Evolutionary conservation across 2,113 vertebrate species (phyloP), one percentile per base, ranked within the genome.

Genomic region (Orthonyx spaldingii): DNA sequence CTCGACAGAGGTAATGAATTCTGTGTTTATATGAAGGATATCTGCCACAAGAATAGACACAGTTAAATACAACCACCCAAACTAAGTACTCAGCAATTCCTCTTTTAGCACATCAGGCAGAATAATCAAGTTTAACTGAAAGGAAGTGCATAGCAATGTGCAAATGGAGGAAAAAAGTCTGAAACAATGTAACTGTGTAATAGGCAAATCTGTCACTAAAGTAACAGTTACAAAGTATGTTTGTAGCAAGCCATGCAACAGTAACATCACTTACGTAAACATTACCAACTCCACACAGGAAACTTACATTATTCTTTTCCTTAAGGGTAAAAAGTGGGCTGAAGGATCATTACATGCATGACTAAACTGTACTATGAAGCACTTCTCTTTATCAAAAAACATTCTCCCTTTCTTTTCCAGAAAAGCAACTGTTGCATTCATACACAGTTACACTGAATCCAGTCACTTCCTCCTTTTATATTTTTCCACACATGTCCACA

Each of bases 91-190:
- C 92, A 93, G 82, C 95, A 93, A 85, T 94, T 94, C 76, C 37
- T 93, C 95, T 94, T 81, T 83, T 30, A 82, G 90, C 93, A 87
- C 55, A 87, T 90, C 84, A 94, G 82, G 84, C 88, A 94, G 81
- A 96, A 91, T 94, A 95, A 97, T 95, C 87, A 89, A 84, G 77
- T 70, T 94, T 33, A 79, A 74, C 87, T 86, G 95, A 96, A 97
- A 96, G 89, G 89, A 95, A 97, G 94, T 56, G 93, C 82, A 92
- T 1, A 84, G 92, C 85, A 84, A 75, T 49, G 82, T 86, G 65
- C 68, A 93, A 91, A 94, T 28, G 26, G 72, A 84, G 47, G 78
- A n/a, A 86, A 92, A 82, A 70, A 68, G 32, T 18, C 68, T 57
- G 68, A 87, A 95, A 96, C 84, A 94, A 96, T 3, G 6, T 41